Evolutionary conservation across 2,797 vertebrate species (phyloP), one percentile per base, ranked within the genome.

Genomic region (Liasis olivaceus): DNA sequence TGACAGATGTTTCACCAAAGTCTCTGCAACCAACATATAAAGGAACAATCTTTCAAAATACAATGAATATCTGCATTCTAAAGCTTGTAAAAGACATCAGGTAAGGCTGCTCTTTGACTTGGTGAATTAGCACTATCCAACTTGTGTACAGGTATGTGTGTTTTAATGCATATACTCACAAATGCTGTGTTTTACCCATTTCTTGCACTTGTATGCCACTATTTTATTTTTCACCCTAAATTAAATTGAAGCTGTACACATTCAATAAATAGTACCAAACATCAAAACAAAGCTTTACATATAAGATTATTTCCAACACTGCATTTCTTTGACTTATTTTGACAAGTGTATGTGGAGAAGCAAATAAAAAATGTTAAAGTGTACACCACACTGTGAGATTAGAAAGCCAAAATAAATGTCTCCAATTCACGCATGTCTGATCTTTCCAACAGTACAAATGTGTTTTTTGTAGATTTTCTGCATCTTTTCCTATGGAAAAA

Each of bases 1-100:
- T 93, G 98, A 98, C 96, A 99, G 97, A 90, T 98, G 98, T 97
- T 97, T 98, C 96, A 99, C 97, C 92, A 99, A 98, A 90, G 97
- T 98, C 96, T 99, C 99, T 99, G 97, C 90, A 98, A 97, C 90
- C 91, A 90, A 96, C 58, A 13, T 12, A 28, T 85, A n/a, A 85
- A 24, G 14, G 36, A 5, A 3, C 6, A 87, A 24, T 92, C 14
- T 24, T 92, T 0, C 2, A 20, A 90, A 2, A 26, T 47, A 9
- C n/a, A 26, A 14, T 20, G 1, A 54, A 56, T 54, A 26, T 85
- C 22, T 56, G 24, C 54, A 54, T 54, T 54, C 5, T 54, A 54
- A 54, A 54, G 51, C 51, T 7, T 7, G 6, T 54, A n/a, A 36
- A 69, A 4, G 13, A 72, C 5, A 60, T 22, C 7, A 72, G 17